Base-by-base conservation (phyloP, 1,140 invertebrate species). In the Acromyrmex echinatior region DNA sequence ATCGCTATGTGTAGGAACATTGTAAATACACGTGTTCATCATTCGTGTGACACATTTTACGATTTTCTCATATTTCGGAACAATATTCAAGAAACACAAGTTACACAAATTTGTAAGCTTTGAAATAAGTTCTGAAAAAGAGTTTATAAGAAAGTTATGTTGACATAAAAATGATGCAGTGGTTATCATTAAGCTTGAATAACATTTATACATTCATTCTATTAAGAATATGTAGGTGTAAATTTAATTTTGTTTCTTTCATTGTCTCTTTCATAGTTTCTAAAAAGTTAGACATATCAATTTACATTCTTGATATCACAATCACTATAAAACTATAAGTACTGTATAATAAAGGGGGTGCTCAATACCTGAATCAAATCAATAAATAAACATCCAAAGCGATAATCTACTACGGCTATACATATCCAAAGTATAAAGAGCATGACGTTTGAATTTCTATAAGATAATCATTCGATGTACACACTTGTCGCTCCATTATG, bases 401-500 rank as follows among this genome's bases (percentile, higher is more conserved):
- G 28, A 60, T 60, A 58, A 35, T 76, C 31, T 21, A 6, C 16
- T 31, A 56, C 2, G 16, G 49, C 18, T 53, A 62, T 25, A 77
- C 1, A 60, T 31, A 39, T 63, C 25, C 7, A 39, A 16, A 28
- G n/a, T 66, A 39, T 39, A 66, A 25, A n/a, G 18, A 63, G 35
- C 25, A 65, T 25, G 2, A 45, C 10, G 21, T 77, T 21, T 45
- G 18, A 49, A 88, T 82, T 86, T 65, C 77, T 76, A 62, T 82
- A 87, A 82, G 77, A 82, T 88, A 88, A 88, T 88, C 60, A 82
- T 28, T 39, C 35, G 12, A 1, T 60, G 39, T 39, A 45, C 35
- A 25, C 39, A 78, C 74, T 63, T 63, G 60, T 49, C 76, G 39
- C 16, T 68, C 49, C 28, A 3, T 9, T 25, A 14, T 21, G 28